These are phyloP conservation scores for Phylloscopus trochiloides DNA, from an alignment of 2,113 vertebrate genomes.

Conservation along the genomic window DNA sequence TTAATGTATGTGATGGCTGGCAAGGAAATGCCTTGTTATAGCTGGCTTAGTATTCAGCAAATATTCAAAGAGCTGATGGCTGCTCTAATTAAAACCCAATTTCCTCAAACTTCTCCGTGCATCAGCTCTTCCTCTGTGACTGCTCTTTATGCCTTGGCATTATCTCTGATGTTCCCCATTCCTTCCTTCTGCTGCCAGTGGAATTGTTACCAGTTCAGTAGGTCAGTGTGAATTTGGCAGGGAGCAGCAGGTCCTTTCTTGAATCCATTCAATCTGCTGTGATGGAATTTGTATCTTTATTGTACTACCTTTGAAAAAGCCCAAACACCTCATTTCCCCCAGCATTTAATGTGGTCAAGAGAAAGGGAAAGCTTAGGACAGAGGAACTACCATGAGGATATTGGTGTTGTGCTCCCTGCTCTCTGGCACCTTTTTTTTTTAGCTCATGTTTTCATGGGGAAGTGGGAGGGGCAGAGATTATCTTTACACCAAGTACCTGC, in stretches of 20 bases:
- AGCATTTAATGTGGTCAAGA: not conserved
- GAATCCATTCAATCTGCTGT: not conserved
- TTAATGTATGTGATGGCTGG: not conserved
- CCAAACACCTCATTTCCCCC: not conserved
- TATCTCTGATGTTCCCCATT: not conserved
- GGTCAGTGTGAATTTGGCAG: not conserved
- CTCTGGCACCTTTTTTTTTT: not conserved
- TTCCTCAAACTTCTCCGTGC: not conserved
- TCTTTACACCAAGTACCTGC: not conserved
- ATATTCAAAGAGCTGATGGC: constrained; percentile 23
- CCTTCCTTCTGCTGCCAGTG: not conserved
- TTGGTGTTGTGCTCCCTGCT: not conserved
- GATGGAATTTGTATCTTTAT: not conserved
- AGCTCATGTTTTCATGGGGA: not conserved
- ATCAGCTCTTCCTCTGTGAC: not conserved
- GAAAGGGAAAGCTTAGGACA: not conserved
- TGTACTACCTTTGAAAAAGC: not conserved
- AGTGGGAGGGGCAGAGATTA: not conserved
- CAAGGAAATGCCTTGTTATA: constrained; percentile 26
- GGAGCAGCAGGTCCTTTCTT: not conserved
- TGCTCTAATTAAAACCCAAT: constrained; percentile 44
- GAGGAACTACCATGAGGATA: not conserved
- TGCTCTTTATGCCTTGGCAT: not conserved
- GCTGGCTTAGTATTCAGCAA: constrained; percentile 6
- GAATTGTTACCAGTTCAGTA: not conserved